Conservation (phyloP, 2,113 vertebrate species). For the Zosterops pallidus region DNA sequence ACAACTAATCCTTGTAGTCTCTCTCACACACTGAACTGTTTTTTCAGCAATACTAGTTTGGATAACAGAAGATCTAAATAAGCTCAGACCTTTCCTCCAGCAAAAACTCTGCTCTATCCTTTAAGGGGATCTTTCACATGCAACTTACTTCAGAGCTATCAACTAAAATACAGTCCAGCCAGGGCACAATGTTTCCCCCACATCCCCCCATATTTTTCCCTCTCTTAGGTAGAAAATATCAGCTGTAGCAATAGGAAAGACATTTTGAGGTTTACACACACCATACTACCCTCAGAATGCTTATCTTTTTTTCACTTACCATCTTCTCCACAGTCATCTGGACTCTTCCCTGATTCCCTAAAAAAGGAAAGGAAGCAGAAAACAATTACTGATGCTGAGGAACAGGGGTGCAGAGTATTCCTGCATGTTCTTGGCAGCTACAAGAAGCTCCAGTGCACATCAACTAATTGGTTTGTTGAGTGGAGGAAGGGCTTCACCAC, state of each 20-base stretch:
- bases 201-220: background rate
- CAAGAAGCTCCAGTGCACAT: background rate
- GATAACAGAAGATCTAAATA: background rate
- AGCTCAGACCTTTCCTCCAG: background rate
- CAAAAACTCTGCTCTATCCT: background rate
- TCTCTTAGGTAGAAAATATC: background rate
- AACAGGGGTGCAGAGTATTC: background rate
- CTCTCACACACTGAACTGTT: background rate
- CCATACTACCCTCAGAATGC: background rate
- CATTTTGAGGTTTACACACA: background rate
- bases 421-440: background rate
- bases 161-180: background rate
- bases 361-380: background rate
- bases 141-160: background rate
- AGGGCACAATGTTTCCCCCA: background rate
- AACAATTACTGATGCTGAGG: background rate
- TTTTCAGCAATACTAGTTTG: background rate
- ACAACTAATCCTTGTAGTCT: background rate
- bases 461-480: background rate
- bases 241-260: background rate
- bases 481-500: background rate
- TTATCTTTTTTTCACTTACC: slow-evolving; percentile 44
- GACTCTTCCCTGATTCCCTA: slow-evolving; percentile 29
- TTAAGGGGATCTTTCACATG: background rate
- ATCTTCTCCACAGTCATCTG: slow-evolving; percentile 26